These are phyloP conservation scores for Cathartes aura DNA, from an alignment of 2,113 vertebrate species.

Conservation along the genomic window DNA sequence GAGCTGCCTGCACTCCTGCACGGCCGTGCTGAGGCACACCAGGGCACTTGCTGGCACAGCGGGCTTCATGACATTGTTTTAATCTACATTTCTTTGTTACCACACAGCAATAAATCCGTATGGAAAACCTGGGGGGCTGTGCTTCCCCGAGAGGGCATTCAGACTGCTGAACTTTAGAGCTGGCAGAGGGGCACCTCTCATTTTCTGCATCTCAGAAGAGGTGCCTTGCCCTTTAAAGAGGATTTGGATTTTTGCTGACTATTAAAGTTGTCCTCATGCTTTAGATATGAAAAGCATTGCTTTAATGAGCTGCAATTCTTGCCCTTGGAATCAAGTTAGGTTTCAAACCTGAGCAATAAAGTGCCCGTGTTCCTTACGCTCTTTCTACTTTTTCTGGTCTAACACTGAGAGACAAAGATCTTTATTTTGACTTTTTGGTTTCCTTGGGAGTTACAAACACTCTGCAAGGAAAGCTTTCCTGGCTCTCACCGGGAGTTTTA, in stretches of 20 bases:
- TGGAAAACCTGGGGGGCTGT: neutral
- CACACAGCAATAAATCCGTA: neutral
- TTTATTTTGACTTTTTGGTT: neutral
- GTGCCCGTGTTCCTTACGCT: neutral
- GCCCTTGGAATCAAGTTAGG: neutral
- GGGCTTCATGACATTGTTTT: neutral
- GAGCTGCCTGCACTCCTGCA: neutral
- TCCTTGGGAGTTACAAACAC: neutral
- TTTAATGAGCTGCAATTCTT: neutral
- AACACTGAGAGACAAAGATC: neutral
- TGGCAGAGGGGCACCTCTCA: neutral
- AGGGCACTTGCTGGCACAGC: neutral
- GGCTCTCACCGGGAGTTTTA: neutral
- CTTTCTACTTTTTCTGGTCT: neutral
- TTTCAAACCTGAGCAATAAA: neutral
- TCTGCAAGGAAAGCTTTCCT: neutral
- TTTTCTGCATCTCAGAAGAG: neutral
- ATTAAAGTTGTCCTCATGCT: neutral
- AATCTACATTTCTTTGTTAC: neutral
- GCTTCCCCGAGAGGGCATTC: neutral
- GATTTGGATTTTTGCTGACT: neutral
- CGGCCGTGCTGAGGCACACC: neutral
- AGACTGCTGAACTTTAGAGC: fast-evolving
- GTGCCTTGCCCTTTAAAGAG: neutral
- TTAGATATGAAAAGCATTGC: neutral